These are phyloP conservation scores for Polydrusus pterygomalis DNA, from an alignment of 2,888 invertebrate species.

Conservation along the genomic window DNA sequence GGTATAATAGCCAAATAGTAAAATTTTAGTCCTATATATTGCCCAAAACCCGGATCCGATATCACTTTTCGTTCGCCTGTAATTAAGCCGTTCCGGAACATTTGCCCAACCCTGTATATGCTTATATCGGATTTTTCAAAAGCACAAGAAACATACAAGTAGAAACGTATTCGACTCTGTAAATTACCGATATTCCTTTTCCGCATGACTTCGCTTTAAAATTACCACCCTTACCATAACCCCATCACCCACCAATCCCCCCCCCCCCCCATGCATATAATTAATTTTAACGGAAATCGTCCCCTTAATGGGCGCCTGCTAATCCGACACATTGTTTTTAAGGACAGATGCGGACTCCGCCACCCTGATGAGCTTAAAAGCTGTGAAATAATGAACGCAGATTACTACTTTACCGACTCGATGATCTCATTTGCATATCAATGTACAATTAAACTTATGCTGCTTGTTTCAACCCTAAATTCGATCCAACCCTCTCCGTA, in stretches of 20 bases:
- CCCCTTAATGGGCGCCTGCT: constrained; percentile 39
- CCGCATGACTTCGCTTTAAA: constrained; percentile 17
- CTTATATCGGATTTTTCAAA: too few species aligned
- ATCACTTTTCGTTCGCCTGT: too few species aligned
- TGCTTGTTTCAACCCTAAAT: constrained; percentile 64
- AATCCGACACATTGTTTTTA: constrained; percentile 66
- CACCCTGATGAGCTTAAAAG: constrained; percentile 68
- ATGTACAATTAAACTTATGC: constrained; percentile 70
- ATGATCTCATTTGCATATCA: constrained; percentile 72
- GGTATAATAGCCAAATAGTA: too few species aligned
- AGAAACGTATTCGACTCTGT: too few species aligned
- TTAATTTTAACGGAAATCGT: constrained; percentile 21
- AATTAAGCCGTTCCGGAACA: too few species aligned
- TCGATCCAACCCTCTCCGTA: constrained; percentile 19
- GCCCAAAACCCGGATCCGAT: too few species aligned
- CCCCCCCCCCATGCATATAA: constrained; percentile 6
- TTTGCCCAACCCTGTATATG: too few species aligned
- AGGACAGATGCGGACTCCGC: constrained; percentile 58
- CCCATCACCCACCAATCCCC: too few species aligned
- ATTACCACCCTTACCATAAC: constrained; percentile 3
- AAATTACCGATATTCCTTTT: neutral
- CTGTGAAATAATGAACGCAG: constrained; percentile 72
- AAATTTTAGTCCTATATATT: too few species aligned
- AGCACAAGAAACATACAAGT: too few species aligned
- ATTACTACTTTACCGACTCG: constrained; percentile 71